These are phyloP conservation scores for Urosaurus nigricauda DNA, from an alignment of 2,797 vertebrate genomes.

Conservation along the genomic window DNA sequence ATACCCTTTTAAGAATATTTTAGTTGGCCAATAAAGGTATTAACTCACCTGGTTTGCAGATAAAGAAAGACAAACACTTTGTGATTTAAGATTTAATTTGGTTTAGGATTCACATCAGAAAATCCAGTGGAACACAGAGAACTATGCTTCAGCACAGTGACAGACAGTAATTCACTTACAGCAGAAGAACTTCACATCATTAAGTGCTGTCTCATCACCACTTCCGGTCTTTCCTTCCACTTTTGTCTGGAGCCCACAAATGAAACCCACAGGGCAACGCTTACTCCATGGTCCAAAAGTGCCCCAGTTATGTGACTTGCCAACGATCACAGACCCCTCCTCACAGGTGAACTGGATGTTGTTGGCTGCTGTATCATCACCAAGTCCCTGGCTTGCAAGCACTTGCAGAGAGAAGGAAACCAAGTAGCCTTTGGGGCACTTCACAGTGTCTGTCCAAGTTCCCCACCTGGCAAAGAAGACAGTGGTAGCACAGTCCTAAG, in stretches of 20 bases:
- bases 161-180: slow-evolving; percentile 44
- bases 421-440: slow-evolving; percentile 59
- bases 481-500: background rate
- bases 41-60: too few relatives aligned
- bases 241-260: slow-evolving; percentile 70
- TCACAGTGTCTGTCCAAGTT: slow-evolving; percentile 59
- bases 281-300: slow-evolving; percentile 65
- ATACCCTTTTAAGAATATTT: too few relatives aligned
- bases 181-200: slow-evolving; percentile 69
- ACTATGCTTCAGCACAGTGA: too few relatives aligned
- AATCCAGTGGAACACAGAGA: too few relatives aligned
- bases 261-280: slow-evolving; percentile 43
- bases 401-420: slow-evolving; percentile 71
- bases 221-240: slow-evolving; percentile 22
- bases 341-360: slow-evolving; percentile 72
- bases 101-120: too few relatives aligned
- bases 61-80: too few relatives aligned
- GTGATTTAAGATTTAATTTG: too few relatives aligned
- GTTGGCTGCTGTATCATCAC: slow-evolving; percentile 70
- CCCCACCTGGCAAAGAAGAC: slow-evolving; percentile 67
- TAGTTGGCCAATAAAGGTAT: too few relatives aligned
- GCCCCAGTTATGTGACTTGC: slow-evolving; percentile 58
- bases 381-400: slow-evolving; percentile 38
- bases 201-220: slow-evolving; percentile 63
- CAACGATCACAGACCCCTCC: slow-evolving; percentile 53